Evolutionary conservation across 2,888 invertebrate species (phyloP), one percentile per base, ranked within the genome.

Genomic region (Pollenia labialis): DNA sequence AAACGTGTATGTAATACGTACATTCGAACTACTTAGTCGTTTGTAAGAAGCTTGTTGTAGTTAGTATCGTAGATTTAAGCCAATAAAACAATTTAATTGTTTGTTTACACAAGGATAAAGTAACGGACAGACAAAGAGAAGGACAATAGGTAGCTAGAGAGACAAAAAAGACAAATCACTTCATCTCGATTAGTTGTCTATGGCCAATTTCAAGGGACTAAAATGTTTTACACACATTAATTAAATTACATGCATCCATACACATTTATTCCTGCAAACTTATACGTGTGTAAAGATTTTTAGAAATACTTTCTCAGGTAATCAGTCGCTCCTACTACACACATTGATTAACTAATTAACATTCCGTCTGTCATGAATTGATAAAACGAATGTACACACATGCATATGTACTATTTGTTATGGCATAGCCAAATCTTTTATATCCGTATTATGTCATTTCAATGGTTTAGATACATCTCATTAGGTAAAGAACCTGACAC

Each of bases 51-150:
- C 58, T 75, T 84, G 66, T 81, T 64, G 56, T 77, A 79, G 58
- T 80, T 66, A 48, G 62, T 52, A 69, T 60, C 54, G 79, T 66
- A 64, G 46, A 58, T 64, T 75, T 69, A 82, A 75, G 85, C 85
- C 85, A 85, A 85, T 85, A 87, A 81, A 85, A 76, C 82, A 85
- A 71, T 85, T 82, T 85, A 87, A 87, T 85, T 87, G 84, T 82
- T 82, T 84, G 81, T 84, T 76, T 84, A 76, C 48, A 84, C 84
- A 83, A 62, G 76, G 77, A 60, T 60, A 81, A 54, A 76, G 42
- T n/a, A 46, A 32, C 48, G 54, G 50, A 42, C 64, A 56, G 66
- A 80, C 42, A 44, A 54, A 42, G 11, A 10, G 44, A 54, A 18
- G 12, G 50, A 44, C 62, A 23, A 56, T 66, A 81, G 72, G 72